A percentile compares a stretch with the other conserved stretches of the same genome.
phyloP scores from a whole-genome alignment of 2,888 invertebrate species.

The Plebejus argus region DNA sequence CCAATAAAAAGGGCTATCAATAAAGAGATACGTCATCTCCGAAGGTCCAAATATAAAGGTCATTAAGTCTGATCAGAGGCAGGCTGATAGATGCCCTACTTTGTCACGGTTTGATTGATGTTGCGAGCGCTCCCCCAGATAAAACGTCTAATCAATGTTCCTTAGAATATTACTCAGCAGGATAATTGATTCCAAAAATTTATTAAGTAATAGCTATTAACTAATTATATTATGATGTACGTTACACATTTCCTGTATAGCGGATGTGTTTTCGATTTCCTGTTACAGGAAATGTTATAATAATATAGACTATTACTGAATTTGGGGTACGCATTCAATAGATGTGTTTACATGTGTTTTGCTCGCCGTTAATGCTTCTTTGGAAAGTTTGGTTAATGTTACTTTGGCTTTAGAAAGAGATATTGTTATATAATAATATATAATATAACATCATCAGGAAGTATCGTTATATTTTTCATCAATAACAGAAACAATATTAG shows the following conservation, averaged over 20 bases:
- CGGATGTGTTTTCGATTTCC: constrained; percentile 3
- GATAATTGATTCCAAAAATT: constrained; percentile 32
- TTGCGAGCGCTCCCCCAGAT: constrained; percentile 37
- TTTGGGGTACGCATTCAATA: background rate
- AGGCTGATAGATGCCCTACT: constrained; percentile 58
- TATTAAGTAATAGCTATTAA: constrained; percentile 26
- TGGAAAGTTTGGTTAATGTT: background rate
- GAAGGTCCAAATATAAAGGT: constrained; percentile 45
- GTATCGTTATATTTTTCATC: too few species aligned
- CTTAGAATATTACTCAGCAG: constrained; percentile 37
- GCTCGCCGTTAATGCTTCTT: constrained; percentile 1
- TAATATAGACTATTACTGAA: background rate
- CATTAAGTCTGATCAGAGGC: constrained; percentile 51
- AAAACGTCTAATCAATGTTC: constrained; percentile 42
- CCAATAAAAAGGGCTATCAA: constrained; percentile 37
- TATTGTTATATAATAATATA: background rate
- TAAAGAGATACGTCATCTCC: constrained; percentile 39
- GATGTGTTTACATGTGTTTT: background rate
- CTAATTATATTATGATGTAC: constrained; percentile 13
- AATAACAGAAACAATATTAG: too few species aligned
- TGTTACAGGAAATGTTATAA: background rate
- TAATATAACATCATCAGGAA: too few species aligned
- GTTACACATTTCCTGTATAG: background rate
- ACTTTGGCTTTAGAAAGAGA: background rate
- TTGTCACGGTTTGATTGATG: constrained; percentile 68